A percentile compares a stretch with the other conserved stretches of the same genome.
Conservation (phyloP, 2,888 invertebrate genomes). For the Salpingus planirostris region DNA sequence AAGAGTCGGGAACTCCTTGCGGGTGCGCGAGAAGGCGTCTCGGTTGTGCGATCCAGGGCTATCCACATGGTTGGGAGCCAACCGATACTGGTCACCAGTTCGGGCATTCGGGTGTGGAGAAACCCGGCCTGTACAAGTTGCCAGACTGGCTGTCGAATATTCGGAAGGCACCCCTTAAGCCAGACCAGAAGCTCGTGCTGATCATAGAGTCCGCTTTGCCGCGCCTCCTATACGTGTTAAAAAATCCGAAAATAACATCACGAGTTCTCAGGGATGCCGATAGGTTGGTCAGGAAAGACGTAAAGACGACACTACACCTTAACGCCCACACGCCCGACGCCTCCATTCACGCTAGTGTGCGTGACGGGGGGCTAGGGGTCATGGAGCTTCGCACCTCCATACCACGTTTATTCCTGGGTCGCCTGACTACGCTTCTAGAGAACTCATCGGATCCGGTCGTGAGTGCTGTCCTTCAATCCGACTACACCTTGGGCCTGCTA, state of each 20-base stretch:
- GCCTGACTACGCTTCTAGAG: background rate
- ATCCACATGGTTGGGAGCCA: too few relatives aligned
- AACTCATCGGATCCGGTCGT: conserved; percentile 10
- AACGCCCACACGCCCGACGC: conserved; percentile 17
- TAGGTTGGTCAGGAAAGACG: conserved; percentile 21
- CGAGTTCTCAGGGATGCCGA: conserved; percentile 25
- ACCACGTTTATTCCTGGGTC: conserved; percentile 16
- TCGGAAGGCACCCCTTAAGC: too few relatives aligned
- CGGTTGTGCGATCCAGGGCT: too few relatives aligned
- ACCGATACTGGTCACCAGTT: too few relatives aligned
- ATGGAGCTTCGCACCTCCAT: conserved; percentile 28
- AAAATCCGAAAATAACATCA: conserved; percentile 17
- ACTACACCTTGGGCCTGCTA: background rate
- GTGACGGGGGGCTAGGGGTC: conserved; percentile 14
- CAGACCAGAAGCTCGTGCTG: too few relatives aligned
- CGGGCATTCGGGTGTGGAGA: too few relatives aligned
- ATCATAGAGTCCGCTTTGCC: too few relatives aligned
- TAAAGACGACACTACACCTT: conserved; percentile 26
- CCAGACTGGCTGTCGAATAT: too few relatives aligned
- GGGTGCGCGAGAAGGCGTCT: too few relatives aligned
- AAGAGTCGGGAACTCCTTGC: too few relatives aligned
- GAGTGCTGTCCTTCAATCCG: conserved; percentile 5
- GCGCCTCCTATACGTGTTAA: conserved; percentile 27
- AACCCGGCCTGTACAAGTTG: too few relatives aligned
- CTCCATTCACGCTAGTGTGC: conserved; percentile 1